Conservation (phyloP, 2,888 invertebrate genomes). For the Archaeoteleia sp. region DNA sequence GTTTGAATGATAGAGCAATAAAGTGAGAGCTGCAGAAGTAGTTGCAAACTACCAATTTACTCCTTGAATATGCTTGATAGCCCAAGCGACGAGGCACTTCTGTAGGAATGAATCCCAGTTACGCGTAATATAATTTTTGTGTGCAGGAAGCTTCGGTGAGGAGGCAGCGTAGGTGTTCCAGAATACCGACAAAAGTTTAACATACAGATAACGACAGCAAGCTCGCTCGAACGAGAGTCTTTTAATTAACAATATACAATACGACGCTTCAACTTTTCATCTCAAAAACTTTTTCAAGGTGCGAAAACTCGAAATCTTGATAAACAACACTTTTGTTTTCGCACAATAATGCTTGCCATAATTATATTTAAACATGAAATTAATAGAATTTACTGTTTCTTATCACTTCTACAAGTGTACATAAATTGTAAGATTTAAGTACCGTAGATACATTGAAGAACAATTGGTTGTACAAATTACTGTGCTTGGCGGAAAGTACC, state of each 20-base stretch:
- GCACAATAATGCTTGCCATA: constrained; percentile 20
- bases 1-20: constrained; percentile 19
- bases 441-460: too few species aligned
- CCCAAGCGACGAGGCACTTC: background rate
- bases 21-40: constrained; percentile 10
- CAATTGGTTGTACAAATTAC: too few species aligned
- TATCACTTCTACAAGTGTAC: constrained; percentile 13
- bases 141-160: background rate
- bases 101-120: constrained; percentile 5
- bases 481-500: too few species aligned
- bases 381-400: constrained; percentile 21
- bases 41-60: constrained; percentile 18
- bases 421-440: background rate
- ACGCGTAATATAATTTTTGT: background rate
- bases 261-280: constrained; percentile 23
- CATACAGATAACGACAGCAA: constrained; percentile 6
- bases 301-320: constrained; percentile 35
- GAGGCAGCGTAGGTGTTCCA: background rate
- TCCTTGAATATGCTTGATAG: constrained; percentile 15
- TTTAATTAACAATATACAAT: constrained; percentile 29
- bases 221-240: constrained; percentile 15
- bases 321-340: constrained; percentile 33
- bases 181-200: constrained; percentile 11
- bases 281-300: constrained; percentile 10
- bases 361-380: constrained; percentile 20